phyloP scores from a whole-genome alignment of 2,797 vertebrate genomes.

The Meda fulgida region DNA sequence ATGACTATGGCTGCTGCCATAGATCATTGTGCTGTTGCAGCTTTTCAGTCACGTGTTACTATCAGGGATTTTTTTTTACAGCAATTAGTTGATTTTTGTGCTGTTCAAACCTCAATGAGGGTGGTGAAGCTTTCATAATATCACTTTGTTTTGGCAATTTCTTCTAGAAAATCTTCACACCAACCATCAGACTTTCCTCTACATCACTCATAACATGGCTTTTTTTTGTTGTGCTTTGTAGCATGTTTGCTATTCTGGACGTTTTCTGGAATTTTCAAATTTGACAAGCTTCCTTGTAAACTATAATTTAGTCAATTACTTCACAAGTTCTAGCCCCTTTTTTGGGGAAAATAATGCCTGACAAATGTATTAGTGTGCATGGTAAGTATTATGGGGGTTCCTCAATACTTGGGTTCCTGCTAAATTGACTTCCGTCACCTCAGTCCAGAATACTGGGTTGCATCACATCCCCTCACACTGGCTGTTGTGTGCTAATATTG shows the following conservation, averaged over 20 bases:
- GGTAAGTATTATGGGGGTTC: conserved; percentile 33
- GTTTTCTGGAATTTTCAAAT: not conserved
- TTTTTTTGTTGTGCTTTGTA: no score
- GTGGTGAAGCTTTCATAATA: not conserved
- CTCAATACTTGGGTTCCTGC: no score
- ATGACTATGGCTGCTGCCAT: not conserved
- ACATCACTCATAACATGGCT: not conserved
- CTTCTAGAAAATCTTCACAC: not conserved
- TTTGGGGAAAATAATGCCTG: accelerated
- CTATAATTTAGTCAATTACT: not conserved
- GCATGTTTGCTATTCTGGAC: not conserved
- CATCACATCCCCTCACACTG: not conserved
- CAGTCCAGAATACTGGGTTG: conserved; percentile 9
- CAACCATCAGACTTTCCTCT: not conserved
- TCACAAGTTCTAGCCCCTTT: not conserved
- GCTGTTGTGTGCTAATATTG: conserved; percentile 36
- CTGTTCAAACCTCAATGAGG: not conserved
- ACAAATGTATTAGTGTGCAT: not conserved
- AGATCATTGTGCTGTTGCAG: conserved; percentile 12
- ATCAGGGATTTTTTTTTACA: not conserved
- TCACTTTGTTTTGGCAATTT: not conserved
- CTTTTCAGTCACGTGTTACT: conserved; percentile 9
- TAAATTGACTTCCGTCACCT: conserved; percentile 23
- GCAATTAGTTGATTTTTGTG: conserved; percentile 6
- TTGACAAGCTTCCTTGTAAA: not conserved